A percentile compares a stretch with the other conserved stretches of the same genome.
Conservation (phyloP, 1,140 invertebrate species). For the Drosophila ficusphila region DNA sequence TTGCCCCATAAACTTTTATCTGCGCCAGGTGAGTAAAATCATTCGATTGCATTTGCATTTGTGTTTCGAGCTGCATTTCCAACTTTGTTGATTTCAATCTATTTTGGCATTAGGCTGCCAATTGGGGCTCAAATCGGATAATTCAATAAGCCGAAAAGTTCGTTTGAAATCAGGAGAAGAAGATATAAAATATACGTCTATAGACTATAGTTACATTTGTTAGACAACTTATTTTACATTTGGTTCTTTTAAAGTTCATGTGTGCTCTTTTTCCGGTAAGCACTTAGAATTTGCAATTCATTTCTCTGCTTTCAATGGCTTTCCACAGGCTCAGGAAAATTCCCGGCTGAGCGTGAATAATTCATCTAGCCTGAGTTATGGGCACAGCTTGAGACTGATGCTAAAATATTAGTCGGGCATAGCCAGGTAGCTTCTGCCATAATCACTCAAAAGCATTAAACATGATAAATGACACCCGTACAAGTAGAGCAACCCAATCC, state of each 20-base stretch:
- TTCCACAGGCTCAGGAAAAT: constrained; percentile 9
- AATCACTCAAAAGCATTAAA: constrained; percentile 79
- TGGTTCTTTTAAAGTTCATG: background rate
- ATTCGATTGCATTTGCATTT: constrained; percentile 69
- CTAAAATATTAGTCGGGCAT: constrained; percentile 67
- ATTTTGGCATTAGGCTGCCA: constrained; percentile 66
- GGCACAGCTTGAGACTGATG: constrained; percentile 55
- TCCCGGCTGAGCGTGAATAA: constrained; percentile 45
- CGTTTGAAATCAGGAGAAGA: background rate
- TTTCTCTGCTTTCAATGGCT: constrained; percentile 29
- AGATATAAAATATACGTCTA: background rate
- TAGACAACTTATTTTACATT: constrained; percentile 1
- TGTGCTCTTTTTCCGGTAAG: background rate
- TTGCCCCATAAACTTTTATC: constrained; percentile 46
- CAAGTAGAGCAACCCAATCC: background rate
- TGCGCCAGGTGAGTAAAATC: constrained; percentile 60
- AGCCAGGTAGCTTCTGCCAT: constrained; percentile 58
- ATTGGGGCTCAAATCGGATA: constrained; percentile 73
- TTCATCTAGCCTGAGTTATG: constrained; percentile 58
- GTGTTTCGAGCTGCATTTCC: constrained; percentile 15
- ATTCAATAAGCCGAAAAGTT: constrained; percentile 68
- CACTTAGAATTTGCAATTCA: constrained; percentile 33
- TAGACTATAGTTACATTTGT: constrained; percentile 8
- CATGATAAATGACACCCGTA: constrained; percentile 63
- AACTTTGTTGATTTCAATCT: constrained; percentile 36